Evolutionary conservation across 2,888 invertebrate species (phyloP).

Genomic region (Trissolcus japonicus): DNA sequence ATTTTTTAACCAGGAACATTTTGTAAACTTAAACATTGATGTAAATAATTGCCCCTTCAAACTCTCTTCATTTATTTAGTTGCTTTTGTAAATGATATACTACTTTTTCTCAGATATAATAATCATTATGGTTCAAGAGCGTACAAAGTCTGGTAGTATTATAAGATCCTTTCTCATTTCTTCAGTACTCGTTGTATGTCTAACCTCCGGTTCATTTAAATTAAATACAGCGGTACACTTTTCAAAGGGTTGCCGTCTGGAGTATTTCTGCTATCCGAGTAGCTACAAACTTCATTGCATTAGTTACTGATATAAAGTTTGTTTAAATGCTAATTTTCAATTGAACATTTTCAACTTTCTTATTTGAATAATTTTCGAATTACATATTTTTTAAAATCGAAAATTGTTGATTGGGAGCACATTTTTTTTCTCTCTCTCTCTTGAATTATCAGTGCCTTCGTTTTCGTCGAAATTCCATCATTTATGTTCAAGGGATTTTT

Average conservation of each 20-base stretch:
- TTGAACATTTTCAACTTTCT: not conserved
- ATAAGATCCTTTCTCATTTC: not conserved
- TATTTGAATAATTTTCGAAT: not conserved
- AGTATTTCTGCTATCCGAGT: not conserved
- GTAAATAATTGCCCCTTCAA: too few relatives aligned
- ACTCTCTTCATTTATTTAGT: too few relatives aligned
- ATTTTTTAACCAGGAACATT: too few relatives aligned
- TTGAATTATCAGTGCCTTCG: too few relatives aligned
- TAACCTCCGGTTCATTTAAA: not conserved
- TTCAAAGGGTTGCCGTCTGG: not conserved
- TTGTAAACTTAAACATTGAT: too few relatives aligned
- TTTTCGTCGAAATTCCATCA: too few relatives aligned
- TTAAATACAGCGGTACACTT: not conserved
- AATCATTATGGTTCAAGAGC: too few relatives aligned
- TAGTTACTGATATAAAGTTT: not conserved
- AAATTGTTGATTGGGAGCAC: too few relatives aligned
- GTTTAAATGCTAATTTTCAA: not conserved
- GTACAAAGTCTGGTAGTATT: not conserved
- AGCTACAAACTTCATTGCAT: not conserved
- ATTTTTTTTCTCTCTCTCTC: too few relatives aligned
- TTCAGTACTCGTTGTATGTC: not conserved
- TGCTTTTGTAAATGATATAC: not conserved
- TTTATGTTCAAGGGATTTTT: too few relatives aligned
- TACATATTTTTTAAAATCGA: not conserved
- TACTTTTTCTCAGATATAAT: not conserved